phyloP scores from a whole-genome alignment of 2,113 vertebrate genomes.

The Donacobius atricapilla region DNA sequence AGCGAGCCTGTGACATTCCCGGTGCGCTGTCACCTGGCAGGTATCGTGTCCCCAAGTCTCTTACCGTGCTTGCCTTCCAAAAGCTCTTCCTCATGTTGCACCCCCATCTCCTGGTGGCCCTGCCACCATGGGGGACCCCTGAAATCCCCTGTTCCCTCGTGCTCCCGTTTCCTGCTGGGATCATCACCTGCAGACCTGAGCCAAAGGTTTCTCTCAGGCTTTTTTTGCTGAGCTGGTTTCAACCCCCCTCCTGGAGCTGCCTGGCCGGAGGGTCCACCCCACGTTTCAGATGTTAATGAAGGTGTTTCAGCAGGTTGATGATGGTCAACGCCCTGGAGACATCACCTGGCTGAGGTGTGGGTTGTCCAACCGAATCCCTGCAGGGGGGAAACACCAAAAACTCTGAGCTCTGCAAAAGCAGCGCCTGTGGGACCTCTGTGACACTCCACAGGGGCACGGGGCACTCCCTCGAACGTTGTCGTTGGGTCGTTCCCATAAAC shows the following conservation, averaged over 20 bases:
- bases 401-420: background rate
- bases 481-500: background rate
- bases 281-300: conserved; percentile 38
- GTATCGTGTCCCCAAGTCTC: rapidly evolving
- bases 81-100: background rate
- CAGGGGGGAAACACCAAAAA: background rate
- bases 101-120: background rate
- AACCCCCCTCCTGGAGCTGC: background rate
- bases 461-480: background rate
- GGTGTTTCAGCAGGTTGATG: conserved; percentile 26
- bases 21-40: background rate
- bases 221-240: background rate
- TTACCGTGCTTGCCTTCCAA: rapidly evolving
- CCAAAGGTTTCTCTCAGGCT: background rate
- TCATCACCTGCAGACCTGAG: background rate
- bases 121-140: background rate
- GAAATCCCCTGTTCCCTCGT: background rate
- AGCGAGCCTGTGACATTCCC: rapidly evolving
- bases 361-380: background rate
- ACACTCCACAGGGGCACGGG: background rate
- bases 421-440: background rate
- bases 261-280: background rate
- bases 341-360: background rate
- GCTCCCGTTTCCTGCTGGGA: background rate
- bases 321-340: background rate